These are phyloP conservation scores for Scatophagus argus DNA, from an alignment of 2,113 vertebrate genomes.

Conservation along the genomic window DNA sequence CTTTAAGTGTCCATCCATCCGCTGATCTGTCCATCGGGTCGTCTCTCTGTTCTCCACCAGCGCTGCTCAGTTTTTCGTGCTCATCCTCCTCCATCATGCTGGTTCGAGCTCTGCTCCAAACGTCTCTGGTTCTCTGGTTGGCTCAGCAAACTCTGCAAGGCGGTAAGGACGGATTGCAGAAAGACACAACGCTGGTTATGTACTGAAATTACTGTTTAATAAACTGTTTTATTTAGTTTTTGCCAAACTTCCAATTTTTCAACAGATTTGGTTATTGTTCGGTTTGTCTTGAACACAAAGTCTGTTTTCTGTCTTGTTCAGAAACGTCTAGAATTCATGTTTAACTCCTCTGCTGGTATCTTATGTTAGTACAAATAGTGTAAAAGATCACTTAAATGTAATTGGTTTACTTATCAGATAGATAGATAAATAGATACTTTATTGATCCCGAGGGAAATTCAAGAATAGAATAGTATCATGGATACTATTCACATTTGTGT, in stretches of 20 bases:
- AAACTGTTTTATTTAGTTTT: no score
- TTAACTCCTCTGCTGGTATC: neutral
- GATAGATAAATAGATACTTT: no score
- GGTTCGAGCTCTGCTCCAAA: conserved; percentile 78
- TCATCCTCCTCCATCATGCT: conserved; percentile 71
- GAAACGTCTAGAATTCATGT: neutral
- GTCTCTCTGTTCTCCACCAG: conserved; percentile 18
- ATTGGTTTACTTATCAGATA: no score
- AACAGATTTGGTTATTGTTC: neutral
- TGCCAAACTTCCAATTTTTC: neutral
- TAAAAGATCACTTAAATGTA: no score
- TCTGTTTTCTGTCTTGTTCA: neutral
- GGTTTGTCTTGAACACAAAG: neutral
- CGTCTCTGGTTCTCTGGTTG: conserved; percentile 82
- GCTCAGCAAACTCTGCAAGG: conserved; percentile 80
- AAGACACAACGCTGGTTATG: neutral
- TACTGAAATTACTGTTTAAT: neutral
- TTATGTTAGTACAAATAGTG: neutral
- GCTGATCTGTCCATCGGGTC: conserved; percentile 12
- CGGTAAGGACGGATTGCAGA: conserved; percentile 65
- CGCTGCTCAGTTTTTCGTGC: conserved; percentile 34
- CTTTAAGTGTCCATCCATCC: conserved; percentile 1
- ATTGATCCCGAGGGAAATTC: no score
- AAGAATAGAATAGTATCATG: no score
- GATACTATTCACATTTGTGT: neutral